Conservation (phyloP, 1,140 invertebrate genomes). For the Drosophila erecta region DNA sequence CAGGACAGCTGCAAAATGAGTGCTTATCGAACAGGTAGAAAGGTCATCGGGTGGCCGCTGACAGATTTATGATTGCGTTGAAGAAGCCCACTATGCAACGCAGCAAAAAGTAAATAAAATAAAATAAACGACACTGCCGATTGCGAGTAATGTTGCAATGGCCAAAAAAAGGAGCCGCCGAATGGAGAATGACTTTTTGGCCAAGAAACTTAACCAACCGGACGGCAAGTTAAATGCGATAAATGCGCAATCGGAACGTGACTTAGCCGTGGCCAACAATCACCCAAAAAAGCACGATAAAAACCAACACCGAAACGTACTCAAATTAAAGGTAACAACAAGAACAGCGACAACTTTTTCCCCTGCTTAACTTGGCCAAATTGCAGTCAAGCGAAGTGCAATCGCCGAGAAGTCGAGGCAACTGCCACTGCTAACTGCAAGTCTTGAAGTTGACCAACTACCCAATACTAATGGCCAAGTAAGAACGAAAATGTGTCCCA, state of each 20-base stretch:
- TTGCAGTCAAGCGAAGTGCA: slow-evolving; percentile 61
- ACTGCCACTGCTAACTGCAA: slow-evolving; percentile 40
- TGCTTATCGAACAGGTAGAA: slow-evolving; percentile 58
- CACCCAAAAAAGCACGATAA: slow-evolving; percentile 42
- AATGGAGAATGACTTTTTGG: slow-evolving; percentile 23
- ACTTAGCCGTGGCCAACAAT: slow-evolving; percentile 61
- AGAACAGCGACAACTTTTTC: slow-evolving; percentile 47
- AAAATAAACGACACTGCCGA: neutral
- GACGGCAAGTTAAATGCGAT: slow-evolving; percentile 44
- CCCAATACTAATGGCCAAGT: slow-evolving; percentile 3
- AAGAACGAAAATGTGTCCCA: neutral
- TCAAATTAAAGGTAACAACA: slow-evolving; percentile 67
- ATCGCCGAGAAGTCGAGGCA: slow-evolving; percentile 36
- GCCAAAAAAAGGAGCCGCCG: slow-evolving; percentile 33
- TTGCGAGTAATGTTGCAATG: slow-evolving; percentile 49
- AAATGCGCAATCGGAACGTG: slow-evolving; percentile 61
- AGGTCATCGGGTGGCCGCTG: slow-evolving; percentile 28
- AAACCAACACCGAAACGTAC: slow-evolving; percentile 35
- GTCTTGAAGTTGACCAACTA: slow-evolving; percentile 24
- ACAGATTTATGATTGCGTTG: slow-evolving; percentile 43
- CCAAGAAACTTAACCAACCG: slow-evolving; percentile 59
- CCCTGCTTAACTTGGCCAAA: slow-evolving; percentile 38
- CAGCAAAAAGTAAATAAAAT: neutral
- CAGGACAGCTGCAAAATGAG: slow-evolving; percentile 47
- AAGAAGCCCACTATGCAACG: slow-evolving; percentile 1